A percentile compares a stretch with the other conserved stretches of the same genome.
Conservation (phyloP, 2,888 invertebrate genomes). For the Capitulum mitella region DNA sequence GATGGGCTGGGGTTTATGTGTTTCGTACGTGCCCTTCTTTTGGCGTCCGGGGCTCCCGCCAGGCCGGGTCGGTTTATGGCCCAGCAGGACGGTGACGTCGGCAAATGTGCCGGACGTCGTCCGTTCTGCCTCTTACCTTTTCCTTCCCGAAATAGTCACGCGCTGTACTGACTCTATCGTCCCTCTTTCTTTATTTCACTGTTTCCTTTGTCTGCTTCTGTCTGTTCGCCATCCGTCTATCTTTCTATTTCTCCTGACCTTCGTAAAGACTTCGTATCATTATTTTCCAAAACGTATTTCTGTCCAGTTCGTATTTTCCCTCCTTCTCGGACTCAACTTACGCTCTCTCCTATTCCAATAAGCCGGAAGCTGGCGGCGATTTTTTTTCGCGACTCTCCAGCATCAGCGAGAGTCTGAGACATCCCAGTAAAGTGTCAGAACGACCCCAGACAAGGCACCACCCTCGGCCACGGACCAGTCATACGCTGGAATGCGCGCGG, state of each 20-base stretch:
- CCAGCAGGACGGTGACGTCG: background rate
- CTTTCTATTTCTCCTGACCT: background rate
- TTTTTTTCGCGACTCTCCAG: no score
- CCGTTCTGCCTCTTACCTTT: background rate
- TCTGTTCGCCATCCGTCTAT: background rate
- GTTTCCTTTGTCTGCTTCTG: background rate
- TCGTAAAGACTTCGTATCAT: no score
- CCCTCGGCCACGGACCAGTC: no score
- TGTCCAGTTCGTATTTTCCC: background rate
- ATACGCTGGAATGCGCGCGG: background rate
- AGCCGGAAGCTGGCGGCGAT: no score
- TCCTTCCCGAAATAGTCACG: background rate
- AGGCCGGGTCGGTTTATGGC: background rate
- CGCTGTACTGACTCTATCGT: no score
- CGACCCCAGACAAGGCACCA: no score
- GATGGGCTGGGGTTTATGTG: background rate
- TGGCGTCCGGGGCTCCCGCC: background rate
- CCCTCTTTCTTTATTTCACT: background rate
- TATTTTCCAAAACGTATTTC: background rate
- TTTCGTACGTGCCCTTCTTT: background rate
- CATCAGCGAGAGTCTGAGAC: no score
- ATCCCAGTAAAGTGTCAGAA: no score
- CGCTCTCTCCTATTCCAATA: no score
- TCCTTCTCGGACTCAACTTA: background rate
- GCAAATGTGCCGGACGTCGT: background rate